Base-by-base conservation (phyloP, 2,888 invertebrate species). In the Scotopteryx bipunctaria region DNA sequence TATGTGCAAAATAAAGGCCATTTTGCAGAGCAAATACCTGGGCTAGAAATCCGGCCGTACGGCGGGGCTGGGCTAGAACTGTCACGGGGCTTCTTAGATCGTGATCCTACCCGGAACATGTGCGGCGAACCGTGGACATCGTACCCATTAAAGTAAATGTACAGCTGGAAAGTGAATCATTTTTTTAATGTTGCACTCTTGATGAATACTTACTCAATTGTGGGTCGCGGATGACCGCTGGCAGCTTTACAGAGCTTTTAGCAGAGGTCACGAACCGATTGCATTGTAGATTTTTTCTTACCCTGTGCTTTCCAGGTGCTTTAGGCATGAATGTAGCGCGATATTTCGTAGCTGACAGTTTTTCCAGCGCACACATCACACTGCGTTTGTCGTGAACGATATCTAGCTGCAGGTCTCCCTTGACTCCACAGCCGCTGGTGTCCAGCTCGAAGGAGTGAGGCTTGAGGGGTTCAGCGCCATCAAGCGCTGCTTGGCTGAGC, bases 121-220 rank as follows among this genome's bases (percentile, higher is more conserved):
- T 96, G 97, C 16, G 97, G 97, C 6, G 97, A 97, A 3, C 97
- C 98, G 55, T 86, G 82, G 23, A 93, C 93, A 70, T 96, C 96
- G 74, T 95, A 94, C 5, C 98, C 98, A 78, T 98, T 98, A 86
- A 98, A 99, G 77, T 97, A 98, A 19, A 98, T 94, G 79, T 98
- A 98, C 27, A 98, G 93, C 87, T 94, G 84, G 46, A 77, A 81
- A 66, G 19, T 19, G n/a, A 32, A n/a, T n/a, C 9, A 21, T 32
- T 21, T 9, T 9, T 8, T n/a, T 32, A 17, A 37, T 15, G 3
- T 9, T 31, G 11, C 4, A 33, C 4, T 9, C n/a, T 8, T 15
- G 16, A 16, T 16, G 5, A n/a, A n/a, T n/a, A n/a, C n/a, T n/a
- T n/a, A n/a, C n/a, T n/a, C n/a, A n/a, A n/a, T n/a, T n/a, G n/a